Evolutionary conservation across 2,113 vertebrate species (phyloP).

Genomic region (Hoplias malabaricus): DNA sequence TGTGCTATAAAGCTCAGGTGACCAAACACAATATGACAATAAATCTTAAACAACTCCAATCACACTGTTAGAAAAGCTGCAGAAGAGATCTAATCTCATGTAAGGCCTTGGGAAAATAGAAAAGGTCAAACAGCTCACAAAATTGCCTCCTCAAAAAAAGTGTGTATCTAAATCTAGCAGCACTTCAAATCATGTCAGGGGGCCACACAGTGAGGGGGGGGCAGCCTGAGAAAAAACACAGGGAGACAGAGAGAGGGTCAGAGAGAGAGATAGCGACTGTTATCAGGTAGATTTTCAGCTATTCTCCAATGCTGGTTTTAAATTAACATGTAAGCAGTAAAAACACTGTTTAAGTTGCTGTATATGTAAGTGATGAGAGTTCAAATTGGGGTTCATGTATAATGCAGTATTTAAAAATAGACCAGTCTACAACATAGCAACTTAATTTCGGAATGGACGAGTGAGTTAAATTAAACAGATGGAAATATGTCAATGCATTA

Average conservation of each 20-base stretch:
- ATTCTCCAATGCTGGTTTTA: neutral
- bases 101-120: constrained; percentile 76
- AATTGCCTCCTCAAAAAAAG: constrained; percentile 73
- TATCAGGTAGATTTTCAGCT: constrained; percentile 14
- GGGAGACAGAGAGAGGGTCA: constrained; percentile 38
- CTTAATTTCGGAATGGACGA: too few relatives aligned
- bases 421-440: too few relatives aligned
- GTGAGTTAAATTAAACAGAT: too few relatives aligned
- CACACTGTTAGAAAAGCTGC: constrained; percentile 73
- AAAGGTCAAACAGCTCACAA: constrained; percentile 77
- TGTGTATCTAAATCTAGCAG: constrained; percentile 74
- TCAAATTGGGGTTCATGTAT: too few relatives aligned
- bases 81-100: constrained; percentile 74
- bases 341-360: neutral
- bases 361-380: too few relatives aligned
- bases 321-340: neutral
- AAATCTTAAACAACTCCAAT: constrained; percentile 71
- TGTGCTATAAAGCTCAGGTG: constrained; percentile 53
- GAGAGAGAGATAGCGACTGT: constrained; percentile 49
- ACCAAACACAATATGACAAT: constrained; percentile 60
- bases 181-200: constrained; percentile 68
- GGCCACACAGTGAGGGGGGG: constrained; percentile 54
- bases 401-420: too few relatives aligned
- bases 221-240: constrained; percentile 26
- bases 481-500: too few relatives aligned